These are phyloP conservation scores for Nestor notabilis DNA, from an alignment of 2,113 vertebrate species.

Conservation along the genomic window DNA sequence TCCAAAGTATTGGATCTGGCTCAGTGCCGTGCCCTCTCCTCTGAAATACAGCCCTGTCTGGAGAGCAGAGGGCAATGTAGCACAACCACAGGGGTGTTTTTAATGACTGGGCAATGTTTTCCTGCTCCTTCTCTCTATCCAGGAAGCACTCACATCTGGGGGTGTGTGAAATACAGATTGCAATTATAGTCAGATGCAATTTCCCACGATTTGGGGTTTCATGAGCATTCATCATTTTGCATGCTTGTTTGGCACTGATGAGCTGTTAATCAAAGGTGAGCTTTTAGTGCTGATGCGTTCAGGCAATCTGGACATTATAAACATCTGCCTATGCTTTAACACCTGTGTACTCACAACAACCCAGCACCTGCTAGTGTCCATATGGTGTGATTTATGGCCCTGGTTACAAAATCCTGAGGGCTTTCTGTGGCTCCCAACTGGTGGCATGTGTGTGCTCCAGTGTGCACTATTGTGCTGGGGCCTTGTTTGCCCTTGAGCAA, in stretches of 20 bases:
- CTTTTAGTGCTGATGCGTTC: background rate
- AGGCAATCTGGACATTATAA: background rate
- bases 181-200: background rate
- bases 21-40: background rate
- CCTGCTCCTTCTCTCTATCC: background rate
- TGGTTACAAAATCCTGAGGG: background rate
- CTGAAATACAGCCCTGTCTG: conserved; percentile 25
- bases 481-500: accelerated
- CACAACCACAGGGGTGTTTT: background rate
- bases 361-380: background rate
- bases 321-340: background rate
- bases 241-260: background rate
- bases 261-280: background rate
- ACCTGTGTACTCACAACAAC: background rate
- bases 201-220: background rate
- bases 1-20: background rate
- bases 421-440: background rate
- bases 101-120: background rate
- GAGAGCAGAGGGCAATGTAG: conserved; percentile 23
- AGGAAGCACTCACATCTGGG: background rate
- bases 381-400: background rate
- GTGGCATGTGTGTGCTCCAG: accelerated
- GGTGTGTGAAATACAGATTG: background rate
- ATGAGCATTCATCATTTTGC: background rate
- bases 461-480: accelerated